Percentiles rank a stretch among this genome's conserved stretches.
These are phyloP conservation scores for Platysteira castanea DNA, from an alignment of 2,113 vertebrate genomes.

Conservation along the genomic window DNA sequence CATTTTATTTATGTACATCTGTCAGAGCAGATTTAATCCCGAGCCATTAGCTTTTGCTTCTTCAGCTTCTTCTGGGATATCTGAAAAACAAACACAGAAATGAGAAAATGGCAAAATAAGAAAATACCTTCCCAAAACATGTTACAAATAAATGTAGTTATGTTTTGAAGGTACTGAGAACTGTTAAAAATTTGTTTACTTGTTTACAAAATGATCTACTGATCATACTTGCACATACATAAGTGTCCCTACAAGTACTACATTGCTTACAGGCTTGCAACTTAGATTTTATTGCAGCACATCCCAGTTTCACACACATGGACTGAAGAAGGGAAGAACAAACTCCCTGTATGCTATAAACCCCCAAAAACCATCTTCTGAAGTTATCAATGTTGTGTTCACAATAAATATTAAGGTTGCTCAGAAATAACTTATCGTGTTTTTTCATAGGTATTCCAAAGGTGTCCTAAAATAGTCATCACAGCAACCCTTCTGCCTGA, in stretches of 20 bases:
- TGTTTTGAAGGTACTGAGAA: not conserved
- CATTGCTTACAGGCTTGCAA: not conserved
- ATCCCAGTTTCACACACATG: not conserved
- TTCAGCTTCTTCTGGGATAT: constrained; percentile 98
- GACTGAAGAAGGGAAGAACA: not conserved
- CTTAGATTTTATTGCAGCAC: not conserved
- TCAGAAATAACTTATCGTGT: constrained; percentile 58
- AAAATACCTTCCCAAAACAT: not conserved
- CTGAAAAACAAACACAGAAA: constrained; percentile 54
- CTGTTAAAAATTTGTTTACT: not conserved
- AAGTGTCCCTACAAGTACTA: not conserved
- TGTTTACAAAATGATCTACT: not conserved
- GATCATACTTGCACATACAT: rapidly evolving
- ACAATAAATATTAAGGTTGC: not conserved
- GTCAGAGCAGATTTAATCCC: constrained; percentile 72
- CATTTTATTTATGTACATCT: constrained; percentile 66
- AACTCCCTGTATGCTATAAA: not conserved
- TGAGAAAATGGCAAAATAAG: not conserved
- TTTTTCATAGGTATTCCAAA: constrained; percentile 76
- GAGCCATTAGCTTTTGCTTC: constrained; percentile 96
- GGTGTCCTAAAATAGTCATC: constrained; percentile 80
- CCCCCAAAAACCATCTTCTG: not conserved
- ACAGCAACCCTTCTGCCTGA: constrained; percentile 52
- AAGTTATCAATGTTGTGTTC: not conserved
- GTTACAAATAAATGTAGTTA: not conserved